These are phyloP conservation scores for Brachypteracias leptosomus DNA, from an alignment of 2,113 vertebrate species.

Conservation along the genomic window DNA sequence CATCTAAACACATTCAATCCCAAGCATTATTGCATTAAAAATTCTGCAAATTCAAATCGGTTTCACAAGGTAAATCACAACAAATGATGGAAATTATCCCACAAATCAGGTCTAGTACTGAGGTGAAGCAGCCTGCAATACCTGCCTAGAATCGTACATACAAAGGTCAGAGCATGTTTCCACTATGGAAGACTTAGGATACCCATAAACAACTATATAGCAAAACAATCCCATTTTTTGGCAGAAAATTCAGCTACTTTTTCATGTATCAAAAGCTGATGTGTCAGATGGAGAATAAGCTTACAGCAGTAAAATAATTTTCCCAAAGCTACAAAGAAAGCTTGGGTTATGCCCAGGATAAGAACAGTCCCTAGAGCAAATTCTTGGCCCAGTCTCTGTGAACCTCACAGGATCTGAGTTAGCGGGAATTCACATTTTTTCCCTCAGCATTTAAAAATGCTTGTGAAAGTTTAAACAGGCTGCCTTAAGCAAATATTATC, in stretches of 20 bases:
- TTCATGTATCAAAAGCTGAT: not conserved
- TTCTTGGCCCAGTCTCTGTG: not conserved
- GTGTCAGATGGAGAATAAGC: not conserved
- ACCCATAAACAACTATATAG: accelerated
- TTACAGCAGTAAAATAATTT: not conserved
- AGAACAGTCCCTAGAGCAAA: constrained; percentile 7
- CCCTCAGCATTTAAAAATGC: not conserved
- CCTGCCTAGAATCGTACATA: not conserved
- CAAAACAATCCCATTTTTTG: not conserved
- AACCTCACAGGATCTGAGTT: not conserved
- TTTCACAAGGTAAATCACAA: not conserved
- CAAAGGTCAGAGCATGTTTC: not conserved
- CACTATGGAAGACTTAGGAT: not conserved
- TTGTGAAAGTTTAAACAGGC: not conserved
- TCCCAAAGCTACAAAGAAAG: not conserved
- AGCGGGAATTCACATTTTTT: not conserved
- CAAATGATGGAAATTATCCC: not conserved
- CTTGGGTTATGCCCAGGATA: not conserved
- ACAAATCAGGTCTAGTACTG: not conserved
- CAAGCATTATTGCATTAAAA: not conserved
- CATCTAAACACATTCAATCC: not conserved
- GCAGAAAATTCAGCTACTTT: not conserved
- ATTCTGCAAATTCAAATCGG: not conserved
- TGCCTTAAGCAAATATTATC: not conserved
- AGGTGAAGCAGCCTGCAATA: not conserved